These are phyloP conservation scores for Hippocampus mohnikei DNA, from an alignment of 2,113 vertebrate genomes.

Conservation along the genomic window DNA sequence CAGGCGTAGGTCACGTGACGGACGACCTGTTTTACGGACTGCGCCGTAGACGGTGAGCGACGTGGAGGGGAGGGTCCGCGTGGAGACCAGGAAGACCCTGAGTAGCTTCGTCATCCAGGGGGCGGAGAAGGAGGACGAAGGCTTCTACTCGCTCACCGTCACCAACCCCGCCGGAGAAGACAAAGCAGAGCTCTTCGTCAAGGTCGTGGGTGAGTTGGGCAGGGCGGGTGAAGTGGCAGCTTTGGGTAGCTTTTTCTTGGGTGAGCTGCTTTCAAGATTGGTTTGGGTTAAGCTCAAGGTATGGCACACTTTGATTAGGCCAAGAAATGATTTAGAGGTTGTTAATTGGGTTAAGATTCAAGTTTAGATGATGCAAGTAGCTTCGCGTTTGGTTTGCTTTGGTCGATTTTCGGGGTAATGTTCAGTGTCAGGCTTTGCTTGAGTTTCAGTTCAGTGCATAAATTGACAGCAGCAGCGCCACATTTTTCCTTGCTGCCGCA, in stretches of 20 bases:
- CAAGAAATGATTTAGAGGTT: no score
- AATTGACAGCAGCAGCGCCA: not conserved
- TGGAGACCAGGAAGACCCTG: slow-evolving; percentile 72
- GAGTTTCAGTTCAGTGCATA: no score
- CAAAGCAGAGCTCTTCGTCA: slow-evolving; percentile 72
- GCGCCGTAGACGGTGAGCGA: slow-evolving; percentile 63
- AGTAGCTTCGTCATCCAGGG: slow-evolving; percentile 86
- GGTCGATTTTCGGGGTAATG: no score
- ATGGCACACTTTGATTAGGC: no score
- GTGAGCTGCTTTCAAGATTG: no score
- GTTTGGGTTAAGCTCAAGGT: no score
- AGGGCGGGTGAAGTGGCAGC: no score
- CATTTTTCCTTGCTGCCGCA: not conserved
- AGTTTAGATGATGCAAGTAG: no score
- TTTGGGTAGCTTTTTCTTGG: no score
- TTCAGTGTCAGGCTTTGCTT: no score
- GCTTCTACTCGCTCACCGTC: slow-evolving; percentile 79
- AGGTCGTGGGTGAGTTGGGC: slow-evolving; percentile 78
- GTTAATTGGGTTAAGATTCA: no score
- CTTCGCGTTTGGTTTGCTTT: no score
- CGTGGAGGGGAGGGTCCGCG: slow-evolving; percentile 72
- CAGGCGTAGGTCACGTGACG: not conserved
- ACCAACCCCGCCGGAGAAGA: slow-evolving; percentile 83
- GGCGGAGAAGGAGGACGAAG: slow-evolving; percentile 76
- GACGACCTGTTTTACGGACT: not conserved